A percentile compares a stretch with the other conserved stretches of the same genome.
Evolutionary conservation across 2,113 vertebrate species (phyloP).

Genomic region (Todiramphus chloris): DNA sequence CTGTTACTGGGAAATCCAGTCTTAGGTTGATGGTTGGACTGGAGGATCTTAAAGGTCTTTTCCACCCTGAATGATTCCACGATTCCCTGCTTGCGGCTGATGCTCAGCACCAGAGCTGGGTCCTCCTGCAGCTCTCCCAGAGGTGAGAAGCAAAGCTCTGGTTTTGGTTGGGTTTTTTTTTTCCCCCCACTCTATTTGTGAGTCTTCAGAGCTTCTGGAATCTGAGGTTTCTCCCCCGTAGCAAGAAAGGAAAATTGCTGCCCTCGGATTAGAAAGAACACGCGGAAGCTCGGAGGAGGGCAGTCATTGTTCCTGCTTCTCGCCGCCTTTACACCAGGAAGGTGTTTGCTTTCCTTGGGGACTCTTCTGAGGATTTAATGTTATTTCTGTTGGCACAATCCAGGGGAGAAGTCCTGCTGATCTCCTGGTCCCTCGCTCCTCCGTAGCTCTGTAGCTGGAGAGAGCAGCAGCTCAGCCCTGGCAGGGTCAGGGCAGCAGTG

Average conservation of each 20-base stretch:
- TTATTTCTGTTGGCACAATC: not conserved
- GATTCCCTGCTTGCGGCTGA: not conserved
- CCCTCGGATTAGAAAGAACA: accelerated
- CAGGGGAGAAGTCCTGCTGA: not conserved
- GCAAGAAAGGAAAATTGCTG: not conserved
- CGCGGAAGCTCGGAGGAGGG: not conserved
- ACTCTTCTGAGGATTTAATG: not conserved
- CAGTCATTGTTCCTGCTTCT: not conserved
- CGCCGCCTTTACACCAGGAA: not conserved
- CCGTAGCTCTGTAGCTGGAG: not conserved
- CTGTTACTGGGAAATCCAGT: too few species aligned
- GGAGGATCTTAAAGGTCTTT: not conserved
- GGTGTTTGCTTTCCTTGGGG: not conserved
- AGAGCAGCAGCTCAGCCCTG: not conserved
- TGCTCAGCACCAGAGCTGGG: not conserved
- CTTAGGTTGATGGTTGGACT: not conserved
- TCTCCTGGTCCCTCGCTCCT: not conserved
- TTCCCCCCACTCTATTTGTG: accelerated
- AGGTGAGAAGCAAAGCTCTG: not conserved
- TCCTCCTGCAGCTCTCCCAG: not conserved
- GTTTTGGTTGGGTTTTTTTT: not conserved
- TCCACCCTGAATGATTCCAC: not conserved
- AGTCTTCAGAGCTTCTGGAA: not conserved
- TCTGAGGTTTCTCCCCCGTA: not conserved
- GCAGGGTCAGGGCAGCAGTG: not conserved